A percentile compares a stretch with the other conserved stretches of the same genome.
Evolutionary conservation across 2,113 vertebrate species (phyloP).

Genomic region (Garra rufa): DNA sequence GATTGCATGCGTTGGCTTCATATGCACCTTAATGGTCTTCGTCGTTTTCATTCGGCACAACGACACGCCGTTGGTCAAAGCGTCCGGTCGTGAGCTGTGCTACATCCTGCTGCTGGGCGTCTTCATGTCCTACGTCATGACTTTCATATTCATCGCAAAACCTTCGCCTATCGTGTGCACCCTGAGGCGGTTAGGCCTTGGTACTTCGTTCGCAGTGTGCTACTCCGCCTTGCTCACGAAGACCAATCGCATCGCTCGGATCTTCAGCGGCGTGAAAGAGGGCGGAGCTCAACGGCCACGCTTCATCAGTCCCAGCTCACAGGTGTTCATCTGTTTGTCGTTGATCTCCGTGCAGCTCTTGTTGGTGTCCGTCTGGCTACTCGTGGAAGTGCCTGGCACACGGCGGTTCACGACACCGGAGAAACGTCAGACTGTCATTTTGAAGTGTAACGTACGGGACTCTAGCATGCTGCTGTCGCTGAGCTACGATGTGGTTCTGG

Average conservation of each 20-base stretch:
- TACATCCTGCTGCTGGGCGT: slow-evolving; percentile 95
- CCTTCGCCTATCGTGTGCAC: slow-evolving; percentile 94
- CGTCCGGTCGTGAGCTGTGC: slow-evolving; percentile 94
- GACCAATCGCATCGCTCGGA: slow-evolving; percentile 97
- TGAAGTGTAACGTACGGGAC: slow-evolving; percentile 97
- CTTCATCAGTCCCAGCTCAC: slow-evolving; percentile 97
- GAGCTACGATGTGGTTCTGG: slow-evolving; percentile 93
- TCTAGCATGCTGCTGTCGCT: slow-evolving; percentile 97
- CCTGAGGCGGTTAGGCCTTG: slow-evolving; percentile 89
- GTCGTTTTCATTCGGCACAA: slow-evolving; percentile 94
- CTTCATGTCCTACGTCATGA: slow-evolving; percentile 95
- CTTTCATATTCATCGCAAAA: slow-evolving; percentile 97
- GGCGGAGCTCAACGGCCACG: slow-evolving; percentile 87
- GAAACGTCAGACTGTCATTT: slow-evolving; percentile 93
- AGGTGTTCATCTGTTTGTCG: slow-evolving; percentile 97
- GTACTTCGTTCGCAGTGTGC: slow-evolving; percentile 95
- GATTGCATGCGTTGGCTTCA: slow-evolving; percentile 92
- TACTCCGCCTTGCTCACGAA: slow-evolving; percentile 97
- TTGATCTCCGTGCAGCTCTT: slow-evolving; percentile 94
- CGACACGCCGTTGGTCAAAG: slow-evolving; percentile 94
- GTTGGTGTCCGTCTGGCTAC: slow-evolving; percentile 92
- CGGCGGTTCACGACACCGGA: slow-evolving; percentile 90
- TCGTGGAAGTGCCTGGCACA: slow-evolving; percentile 93
- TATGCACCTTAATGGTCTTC: slow-evolving; percentile 89
- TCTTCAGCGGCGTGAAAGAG: slow-evolving; percentile 95